These are phyloP conservation scores for Ctena decussata DNA, from an alignment of 2,888 invertebrate species.

Conservation along the genomic window DNA sequence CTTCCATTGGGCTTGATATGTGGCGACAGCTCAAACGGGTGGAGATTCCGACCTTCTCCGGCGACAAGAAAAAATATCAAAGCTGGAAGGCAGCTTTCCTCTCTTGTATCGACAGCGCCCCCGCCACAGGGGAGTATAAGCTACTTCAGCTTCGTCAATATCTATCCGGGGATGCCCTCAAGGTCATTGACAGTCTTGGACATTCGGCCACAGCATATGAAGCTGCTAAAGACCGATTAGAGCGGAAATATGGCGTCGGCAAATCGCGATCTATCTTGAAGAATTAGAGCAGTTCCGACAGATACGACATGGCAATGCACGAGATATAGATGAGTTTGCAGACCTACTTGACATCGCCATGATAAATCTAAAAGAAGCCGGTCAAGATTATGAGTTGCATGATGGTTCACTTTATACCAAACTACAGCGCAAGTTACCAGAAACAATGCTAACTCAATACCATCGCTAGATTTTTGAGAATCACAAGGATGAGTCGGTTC, in stretches of 20 bases:
- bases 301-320: constrained; percentile 15
- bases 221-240: constrained; percentile 28
- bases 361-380: constrained; percentile 14
- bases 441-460: constrained; percentile 31
- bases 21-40: constrained; percentile 22
- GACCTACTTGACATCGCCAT: constrained; percentile 17
- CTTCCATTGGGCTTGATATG: constrained; percentile 8
- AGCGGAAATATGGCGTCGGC: constrained; percentile 27
- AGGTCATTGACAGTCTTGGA: constrained; percentile 30
- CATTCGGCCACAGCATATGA: constrained; percentile 24
- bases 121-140: constrained; percentile 16
- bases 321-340: constrained; percentile 10
- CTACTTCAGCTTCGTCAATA: constrained; percentile 26
- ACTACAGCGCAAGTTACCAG: constrained; percentile 29
- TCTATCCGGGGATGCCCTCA: constrained; percentile 11
- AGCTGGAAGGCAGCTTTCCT: constrained; percentile 22
- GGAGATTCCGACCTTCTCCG: constrained; percentile 14
- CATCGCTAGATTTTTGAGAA: constrained; percentile 35
- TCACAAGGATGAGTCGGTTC: constrained; percentile 13
- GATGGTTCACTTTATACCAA: constrained; percentile 9
- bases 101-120: constrained; percentile 14
- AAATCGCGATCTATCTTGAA: constrained; percentile 10
- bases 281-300: background rate
- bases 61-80: constrained; percentile 11
- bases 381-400: background rate